phyloP scores from a whole-genome alignment of 2,797 vertebrate genomes.

The Malurus splendens region DNA sequence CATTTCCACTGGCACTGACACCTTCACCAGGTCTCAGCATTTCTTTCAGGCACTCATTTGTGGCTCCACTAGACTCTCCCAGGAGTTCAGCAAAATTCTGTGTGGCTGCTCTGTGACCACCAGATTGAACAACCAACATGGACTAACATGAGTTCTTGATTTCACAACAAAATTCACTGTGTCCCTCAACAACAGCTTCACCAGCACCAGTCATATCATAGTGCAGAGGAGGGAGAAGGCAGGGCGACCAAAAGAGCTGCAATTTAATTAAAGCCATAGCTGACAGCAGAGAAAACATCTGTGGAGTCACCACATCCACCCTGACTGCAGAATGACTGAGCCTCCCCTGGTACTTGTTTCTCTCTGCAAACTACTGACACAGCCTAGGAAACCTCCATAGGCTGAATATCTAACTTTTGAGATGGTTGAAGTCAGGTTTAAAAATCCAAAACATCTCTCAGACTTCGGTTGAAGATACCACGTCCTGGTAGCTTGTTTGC shows the following conservation, averaged over 20 bases:
- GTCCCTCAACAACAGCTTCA: not conserved
- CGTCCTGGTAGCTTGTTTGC: not conserved
- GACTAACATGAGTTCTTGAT: not conserved
- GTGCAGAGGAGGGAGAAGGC: not conserved
- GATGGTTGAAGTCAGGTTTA: not conserved
- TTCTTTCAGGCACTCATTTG: not conserved
- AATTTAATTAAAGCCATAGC: not conserved
- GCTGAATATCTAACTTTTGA: not conserved
- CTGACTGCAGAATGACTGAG: not conserved
- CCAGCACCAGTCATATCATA: not conserved
- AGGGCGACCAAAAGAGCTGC: not conserved
- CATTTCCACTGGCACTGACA: not conserved
- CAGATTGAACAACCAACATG: not conserved
- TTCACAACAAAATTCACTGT: not conserved
- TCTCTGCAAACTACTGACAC: not conserved
- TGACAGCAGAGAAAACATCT: conserved; percentile 9
- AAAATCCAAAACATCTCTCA: not conserved
- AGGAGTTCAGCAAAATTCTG: not conserved
- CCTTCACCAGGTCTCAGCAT: not conserved
- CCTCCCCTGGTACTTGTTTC: not conserved
- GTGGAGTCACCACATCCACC: not conserved
- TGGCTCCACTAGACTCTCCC: not conserved
- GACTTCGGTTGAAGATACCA: not conserved
- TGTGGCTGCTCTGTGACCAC: not conserved
- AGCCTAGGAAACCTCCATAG: not conserved